These are phyloP conservation scores for Allacma fusca DNA, from an alignment of 2,888 invertebrate genomes.

Conservation along the genomic window DNA sequence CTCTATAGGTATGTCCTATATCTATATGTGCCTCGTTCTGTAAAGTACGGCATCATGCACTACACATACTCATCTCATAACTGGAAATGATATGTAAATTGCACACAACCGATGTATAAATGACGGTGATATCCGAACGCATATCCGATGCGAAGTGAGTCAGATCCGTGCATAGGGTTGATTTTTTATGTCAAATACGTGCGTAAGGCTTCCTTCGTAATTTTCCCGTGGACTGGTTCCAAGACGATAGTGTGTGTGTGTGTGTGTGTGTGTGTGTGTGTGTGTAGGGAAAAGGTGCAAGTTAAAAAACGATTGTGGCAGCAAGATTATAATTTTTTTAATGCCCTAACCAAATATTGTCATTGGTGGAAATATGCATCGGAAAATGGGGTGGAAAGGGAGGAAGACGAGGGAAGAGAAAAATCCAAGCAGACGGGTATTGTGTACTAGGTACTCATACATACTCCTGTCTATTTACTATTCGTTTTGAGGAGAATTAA, in stretches of 20 bases:
- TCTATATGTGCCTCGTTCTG: too few relatives aligned
- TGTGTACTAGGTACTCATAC: neutral
- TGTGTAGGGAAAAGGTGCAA: slow-evolving; percentile 5
- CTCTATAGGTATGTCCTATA: too few relatives aligned
- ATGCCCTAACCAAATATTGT: slow-evolving; percentile 56
- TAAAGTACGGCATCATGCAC: too few relatives aligned
- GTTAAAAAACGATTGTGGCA: slow-evolving; percentile 45
- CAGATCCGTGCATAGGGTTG: too few relatives aligned
- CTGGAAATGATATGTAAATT: too few relatives aligned
- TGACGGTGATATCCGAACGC: too few relatives aligned
- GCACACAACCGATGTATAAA: too few relatives aligned
- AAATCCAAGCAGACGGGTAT: slow-evolving; percentile 4
- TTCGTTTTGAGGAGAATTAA: neutral
- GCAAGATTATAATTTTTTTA: slow-evolving; percentile 53
- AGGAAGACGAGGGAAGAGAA: neutral
- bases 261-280: neutral
- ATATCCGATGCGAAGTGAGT: too few relatives aligned
- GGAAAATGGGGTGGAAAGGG: slow-evolving; percentile 4
- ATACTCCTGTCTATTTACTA: neutral
- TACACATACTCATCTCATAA: too few relatives aligned
- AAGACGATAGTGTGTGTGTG: neutral
- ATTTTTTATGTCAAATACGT: too few relatives aligned
- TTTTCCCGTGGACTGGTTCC: neutral
- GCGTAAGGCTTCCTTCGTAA: too few relatives aligned
- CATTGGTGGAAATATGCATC: slow-evolving; percentile 36